Evolutionary conservation across 2,797 vertebrate species (phyloP).

Genomic region (Leptodactylus fallax): DNA sequence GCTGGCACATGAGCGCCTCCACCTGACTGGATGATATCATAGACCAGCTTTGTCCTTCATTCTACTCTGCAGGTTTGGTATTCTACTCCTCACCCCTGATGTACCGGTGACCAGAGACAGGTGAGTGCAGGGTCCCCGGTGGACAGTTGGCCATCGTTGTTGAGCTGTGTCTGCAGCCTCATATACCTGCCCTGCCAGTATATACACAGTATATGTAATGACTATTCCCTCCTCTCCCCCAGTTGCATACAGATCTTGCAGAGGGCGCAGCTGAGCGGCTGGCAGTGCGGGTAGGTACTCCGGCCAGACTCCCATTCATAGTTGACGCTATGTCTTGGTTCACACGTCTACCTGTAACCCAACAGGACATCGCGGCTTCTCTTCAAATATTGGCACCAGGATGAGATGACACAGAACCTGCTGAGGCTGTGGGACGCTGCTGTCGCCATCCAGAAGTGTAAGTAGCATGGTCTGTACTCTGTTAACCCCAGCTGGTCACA

Average conservation of each 20-base stretch:
- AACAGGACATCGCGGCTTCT: conserved; percentile 77
- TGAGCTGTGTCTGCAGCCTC: too few species aligned
- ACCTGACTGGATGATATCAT: background rate
- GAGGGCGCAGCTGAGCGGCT: conserved; percentile 72
- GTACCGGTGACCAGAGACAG: conserved; percentile 74
- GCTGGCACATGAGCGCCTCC: background rate
- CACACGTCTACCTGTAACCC: conserved; percentile 12
- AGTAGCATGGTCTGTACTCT: conserved; percentile 20
- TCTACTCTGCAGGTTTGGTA: conserved; percentile 72
- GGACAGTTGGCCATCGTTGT: rapidly evolving
- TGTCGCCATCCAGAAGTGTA: conserved; percentile 76
- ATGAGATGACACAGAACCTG: conserved; percentile 73
- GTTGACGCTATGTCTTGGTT: background rate
- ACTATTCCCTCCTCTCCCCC: conserved; percentile 44
- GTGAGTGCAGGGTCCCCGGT: conserved; percentile 66
- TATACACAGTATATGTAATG: background rate
- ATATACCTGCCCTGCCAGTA: too few species aligned
- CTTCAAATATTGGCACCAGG: conserved; percentile 83
- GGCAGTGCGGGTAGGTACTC: conserved; percentile 78
- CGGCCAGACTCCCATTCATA: background rate
- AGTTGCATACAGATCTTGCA: conserved; percentile 77
- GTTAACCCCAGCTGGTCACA: too few species aligned
- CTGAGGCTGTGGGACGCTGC: conserved; percentile 72
- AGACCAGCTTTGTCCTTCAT: conserved; percentile 56
- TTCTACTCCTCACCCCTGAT: conserved; percentile 74